Percentiles rank a stretch among this genome's conserved stretches.
Evolutionary conservation across 2,888 invertebrate genomes (phyloP).

Genomic region (Aquatica leii): DNA sequence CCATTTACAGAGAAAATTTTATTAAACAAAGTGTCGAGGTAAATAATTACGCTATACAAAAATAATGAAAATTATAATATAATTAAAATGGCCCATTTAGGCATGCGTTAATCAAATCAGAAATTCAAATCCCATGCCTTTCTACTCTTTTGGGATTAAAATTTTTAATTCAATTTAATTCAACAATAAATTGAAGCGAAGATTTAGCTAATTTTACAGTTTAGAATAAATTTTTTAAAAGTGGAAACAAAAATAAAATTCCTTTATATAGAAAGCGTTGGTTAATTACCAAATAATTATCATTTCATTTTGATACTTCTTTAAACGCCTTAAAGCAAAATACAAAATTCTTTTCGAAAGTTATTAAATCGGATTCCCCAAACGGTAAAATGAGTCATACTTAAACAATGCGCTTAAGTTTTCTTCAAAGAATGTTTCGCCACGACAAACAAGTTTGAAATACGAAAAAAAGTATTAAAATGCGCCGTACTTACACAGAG

Average conservation of each 20-base stretch:
- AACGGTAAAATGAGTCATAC: background rate
- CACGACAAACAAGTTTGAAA: constrained; percentile 5
- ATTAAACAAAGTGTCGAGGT: background rate
- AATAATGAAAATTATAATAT: background rate
- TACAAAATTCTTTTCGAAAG: too few species aligned
- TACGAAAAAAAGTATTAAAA: background rate
- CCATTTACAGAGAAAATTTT: background rate
- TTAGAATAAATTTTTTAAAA: background rate
- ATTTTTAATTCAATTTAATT: constrained; percentile 9
- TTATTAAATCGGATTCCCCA: too few species aligned
- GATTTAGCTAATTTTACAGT: background rate
- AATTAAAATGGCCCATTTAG: constrained; percentile 4
- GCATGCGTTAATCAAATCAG: background rate
- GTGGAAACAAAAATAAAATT: background rate
- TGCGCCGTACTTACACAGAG: background rate
- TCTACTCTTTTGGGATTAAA: background rate
- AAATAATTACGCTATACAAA: background rate
- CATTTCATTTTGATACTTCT: too few species aligned
- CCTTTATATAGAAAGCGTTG: background rate
- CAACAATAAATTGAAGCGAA: background rate
- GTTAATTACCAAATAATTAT: background rate
- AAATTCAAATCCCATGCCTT: constrained; percentile 6
- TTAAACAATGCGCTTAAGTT: background rate
- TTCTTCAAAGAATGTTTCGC: background rate
- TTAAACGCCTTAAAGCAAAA: too few species aligned